These are phyloP conservation scores for Poecilia latipinna DNA, from an alignment of 2,113 vertebrate genomes.

Conservation along the genomic window DNA sequence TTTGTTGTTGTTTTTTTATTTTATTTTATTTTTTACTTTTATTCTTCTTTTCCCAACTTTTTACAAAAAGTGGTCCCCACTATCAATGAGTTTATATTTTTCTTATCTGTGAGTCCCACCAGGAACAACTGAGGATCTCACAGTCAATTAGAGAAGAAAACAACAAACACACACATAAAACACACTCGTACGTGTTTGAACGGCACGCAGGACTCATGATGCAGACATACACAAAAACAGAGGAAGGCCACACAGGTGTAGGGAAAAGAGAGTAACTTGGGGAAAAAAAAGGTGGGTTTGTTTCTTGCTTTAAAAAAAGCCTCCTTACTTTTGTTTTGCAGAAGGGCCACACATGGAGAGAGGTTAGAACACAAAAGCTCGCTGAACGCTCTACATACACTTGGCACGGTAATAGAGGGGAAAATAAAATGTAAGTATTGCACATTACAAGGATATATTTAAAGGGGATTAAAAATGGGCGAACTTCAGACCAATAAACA, in stretches of 20 bases:
- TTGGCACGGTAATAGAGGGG: slow-evolving; percentile 66
- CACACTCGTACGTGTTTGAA: slow-evolving; percentile 24
- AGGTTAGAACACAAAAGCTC: slow-evolving; percentile 48
- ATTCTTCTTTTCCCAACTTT: not conserved
- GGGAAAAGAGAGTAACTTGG: slow-evolving; percentile 20
- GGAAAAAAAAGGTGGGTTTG: slow-evolving; percentile 35
- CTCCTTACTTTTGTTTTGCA: slow-evolving; percentile 34
- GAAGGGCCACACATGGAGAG: slow-evolving; percentile 34
- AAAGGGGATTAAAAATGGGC: slow-evolving; percentile 15
- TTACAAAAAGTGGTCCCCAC: slow-evolving; percentile 82
- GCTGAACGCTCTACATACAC: slow-evolving; percentile 63
- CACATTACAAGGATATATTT: slow-evolving; percentile 62
- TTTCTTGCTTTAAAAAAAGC: slow-evolving; percentile 40
- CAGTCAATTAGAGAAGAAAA: slow-evolving; percentile 63
- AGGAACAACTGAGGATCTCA: slow-evolving; percentile 72
- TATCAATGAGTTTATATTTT: slow-evolving; percentile 70
- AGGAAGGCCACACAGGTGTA: slow-evolving; percentile 63
- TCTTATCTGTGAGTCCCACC: slow-evolving; percentile 71
- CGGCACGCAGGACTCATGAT: slow-evolving; percentile 8
- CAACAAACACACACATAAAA: slow-evolving; percentile 18
- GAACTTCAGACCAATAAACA: slow-evolving; percentile 22
- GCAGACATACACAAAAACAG: slow-evolving; percentile 22
- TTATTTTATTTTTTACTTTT: slow-evolving; percentile 1
- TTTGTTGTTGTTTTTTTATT: slow-evolving; percentile 61
- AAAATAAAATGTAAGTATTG: slow-evolving; percentile 61